Base-by-base conservation (phyloP, 2,113 vertebrate species). In the Corydoras maculifer region DNA sequence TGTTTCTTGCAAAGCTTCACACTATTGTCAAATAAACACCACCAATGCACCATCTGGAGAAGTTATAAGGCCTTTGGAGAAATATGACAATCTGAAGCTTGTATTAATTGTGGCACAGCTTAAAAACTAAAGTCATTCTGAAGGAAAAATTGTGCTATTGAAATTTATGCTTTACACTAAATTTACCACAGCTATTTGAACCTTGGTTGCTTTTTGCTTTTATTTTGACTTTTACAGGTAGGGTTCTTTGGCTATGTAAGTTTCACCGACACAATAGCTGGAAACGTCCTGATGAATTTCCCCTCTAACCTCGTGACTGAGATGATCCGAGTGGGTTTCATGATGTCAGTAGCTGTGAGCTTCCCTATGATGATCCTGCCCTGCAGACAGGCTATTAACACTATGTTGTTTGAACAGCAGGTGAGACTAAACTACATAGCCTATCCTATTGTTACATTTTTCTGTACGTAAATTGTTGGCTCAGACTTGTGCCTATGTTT, bases 281-380 rank as follows among this genome's bases (percentile, higher is more conserved):
- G 97, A 54, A 99, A 99, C 0, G 94, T 99, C 49, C 89, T 99
- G 3, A 95, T 95, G 91, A 98, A 99, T 83, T 99, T 99, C 81
- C 94, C 96, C 0, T 97, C 96, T 79, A 99, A 98, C 87, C 83
- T 94, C 69, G 97, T 99, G 84, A 99, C 97, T 0, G 94, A 94
- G 86, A 93, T 97, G 92, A 93, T 97, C 72, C 92, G 94, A 0
- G 91, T 96, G 73, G 97, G 97, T 48, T 99, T 99, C 76, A 92
- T 97, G 92, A 98, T 99, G 95, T 99, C 96, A 0, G 97, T 99
- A 81, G 97, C 97, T 0, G 92, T 99, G 58, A 95, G 96, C 4
- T 99, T 99, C 73, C 96, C 97, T 0, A 96, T 99, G 96, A 99
- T 99, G 97, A 99, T 99, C 76, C 84, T 98, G 62, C 96, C 97